Evolutionary conservation across 2,888 invertebrate genomes (phyloP).

Genomic region (Amaurobius ferox): DNA sequence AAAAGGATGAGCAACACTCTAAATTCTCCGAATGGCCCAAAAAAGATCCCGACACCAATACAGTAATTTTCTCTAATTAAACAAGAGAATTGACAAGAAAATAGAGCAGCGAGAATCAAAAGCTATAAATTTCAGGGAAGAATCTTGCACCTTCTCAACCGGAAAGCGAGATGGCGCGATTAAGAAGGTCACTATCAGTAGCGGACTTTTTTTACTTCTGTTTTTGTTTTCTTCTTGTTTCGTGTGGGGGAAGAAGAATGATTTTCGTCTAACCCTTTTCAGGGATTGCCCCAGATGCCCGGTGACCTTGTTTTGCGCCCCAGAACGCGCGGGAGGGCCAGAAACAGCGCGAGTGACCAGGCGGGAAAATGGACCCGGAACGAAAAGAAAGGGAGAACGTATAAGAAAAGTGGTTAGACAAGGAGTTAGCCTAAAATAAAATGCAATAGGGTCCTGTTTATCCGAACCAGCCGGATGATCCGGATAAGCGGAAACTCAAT

Average conservation of each 20-base stretch:
- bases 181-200: constrained; percentile 10
- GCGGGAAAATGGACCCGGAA: background rate
- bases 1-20: no score
- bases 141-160: background rate
- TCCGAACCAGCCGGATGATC: no score
- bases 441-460: no score
- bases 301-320: constrained; percentile 45
- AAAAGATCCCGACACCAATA: no score
- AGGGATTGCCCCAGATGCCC: constrained; percentile 37
- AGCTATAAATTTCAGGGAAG: background rate
- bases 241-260: constrained; percentile 7
- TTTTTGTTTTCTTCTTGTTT: background rate
- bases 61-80: no score
- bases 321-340: background rate
- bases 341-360: background rate
- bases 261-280: constrained; percentile 39
- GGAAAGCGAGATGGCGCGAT: no score
- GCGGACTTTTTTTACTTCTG: background rate
- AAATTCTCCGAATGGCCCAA: no score
- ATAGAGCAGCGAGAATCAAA: background rate
- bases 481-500: no score
- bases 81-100: background rate
- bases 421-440: no score
- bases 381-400: no score
- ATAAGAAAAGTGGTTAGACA: no score